Evolutionary conservation across 2,113 vertebrate genomes (phyloP).

Genomic region (Gymnarchus niloticus): DNA sequence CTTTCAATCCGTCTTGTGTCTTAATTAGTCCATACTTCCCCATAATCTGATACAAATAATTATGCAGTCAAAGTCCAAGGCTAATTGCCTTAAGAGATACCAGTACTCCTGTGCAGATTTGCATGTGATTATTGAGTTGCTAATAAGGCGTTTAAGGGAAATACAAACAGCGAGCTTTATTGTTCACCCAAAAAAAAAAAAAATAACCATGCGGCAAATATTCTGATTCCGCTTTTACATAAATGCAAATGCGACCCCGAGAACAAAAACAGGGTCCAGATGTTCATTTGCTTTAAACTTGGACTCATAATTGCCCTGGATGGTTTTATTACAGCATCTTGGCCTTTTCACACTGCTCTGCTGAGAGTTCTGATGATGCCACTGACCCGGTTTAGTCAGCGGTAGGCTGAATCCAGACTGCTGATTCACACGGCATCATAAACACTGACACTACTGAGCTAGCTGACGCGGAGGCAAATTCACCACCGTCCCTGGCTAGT

Average conservation of each 20-base stretch:
- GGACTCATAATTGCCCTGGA: neutral
- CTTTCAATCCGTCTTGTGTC: neutral
- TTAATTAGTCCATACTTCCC: neutral
- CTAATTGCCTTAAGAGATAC: neutral
- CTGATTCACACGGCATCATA: neutral
- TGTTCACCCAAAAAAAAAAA: slow-evolving; percentile 1
- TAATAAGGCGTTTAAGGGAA: slow-evolving; percentile 10
- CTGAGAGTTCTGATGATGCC: neutral
- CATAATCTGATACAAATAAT: slow-evolving; percentile 8
- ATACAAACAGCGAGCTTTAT: neutral
- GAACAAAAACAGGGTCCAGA: neutral
- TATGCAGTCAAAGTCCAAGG: neutral
- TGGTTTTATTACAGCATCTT: neutral
- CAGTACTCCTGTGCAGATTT: neutral
- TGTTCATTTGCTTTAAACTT: neutral
- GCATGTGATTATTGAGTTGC: neutral
- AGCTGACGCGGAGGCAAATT: neutral
- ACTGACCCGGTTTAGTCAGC: neutral
- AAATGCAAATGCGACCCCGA: slow-evolving; percentile 6
- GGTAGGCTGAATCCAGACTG: neutral
- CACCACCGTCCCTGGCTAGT: neutral
- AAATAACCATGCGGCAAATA: neutral
- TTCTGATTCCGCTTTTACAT: neutral
- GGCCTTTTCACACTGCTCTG: neutral
- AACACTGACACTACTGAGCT: neutral